phyloP scores from a whole-genome alignment of 1,140 invertebrate genomes.

The Belonocnema kinseyi region DNA sequence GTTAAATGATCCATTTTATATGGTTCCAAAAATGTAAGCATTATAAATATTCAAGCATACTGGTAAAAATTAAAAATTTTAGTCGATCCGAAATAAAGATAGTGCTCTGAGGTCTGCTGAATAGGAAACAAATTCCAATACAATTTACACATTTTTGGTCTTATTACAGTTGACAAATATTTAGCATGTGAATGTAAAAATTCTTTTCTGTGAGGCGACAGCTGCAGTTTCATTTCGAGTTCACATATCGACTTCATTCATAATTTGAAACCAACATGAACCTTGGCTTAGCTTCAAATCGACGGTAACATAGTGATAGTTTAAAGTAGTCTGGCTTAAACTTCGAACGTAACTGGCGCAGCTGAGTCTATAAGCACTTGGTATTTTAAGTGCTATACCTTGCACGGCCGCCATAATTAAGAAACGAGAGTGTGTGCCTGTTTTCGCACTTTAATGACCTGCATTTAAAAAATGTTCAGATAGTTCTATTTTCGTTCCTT shows the following conservation, averaged over 20 bases:
- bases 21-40: too few relatives aligned
- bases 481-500: not conserved
- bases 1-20: too few relatives aligned
- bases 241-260: slow-evolving; percentile 2
- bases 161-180: too few relatives aligned
- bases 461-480: not conserved
- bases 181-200: too few relatives aligned
- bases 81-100: too few relatives aligned
- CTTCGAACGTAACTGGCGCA: slow-evolving; percentile 19
- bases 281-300: slow-evolving; percentile 29
- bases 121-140: too few relatives aligned
- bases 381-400: slow-evolving; percentile 23
- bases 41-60: too few relatives aligned
- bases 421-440: slow-evolving; percentile 13
- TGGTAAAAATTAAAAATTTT: too few relatives aligned
- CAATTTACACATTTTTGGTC: too few relatives aligned
- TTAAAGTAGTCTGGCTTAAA: too few relatives aligned
- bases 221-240: not conserved
- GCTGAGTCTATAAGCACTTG: slow-evolving; percentile 14
- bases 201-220: too few relatives aligned
- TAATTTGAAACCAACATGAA: slow-evolving; percentile 25
- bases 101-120: too few relatives aligned
- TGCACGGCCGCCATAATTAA: slow-evolving; percentile 21
- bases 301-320: slow-evolving; percentile 10
- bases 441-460: slow-evolving; percentile 21